These are phyloP conservation scores for Rhinolophus ferrumequinum DNA, from an alignment of 2,113 vertebrate species.

Conservation along the genomic window DNA sequence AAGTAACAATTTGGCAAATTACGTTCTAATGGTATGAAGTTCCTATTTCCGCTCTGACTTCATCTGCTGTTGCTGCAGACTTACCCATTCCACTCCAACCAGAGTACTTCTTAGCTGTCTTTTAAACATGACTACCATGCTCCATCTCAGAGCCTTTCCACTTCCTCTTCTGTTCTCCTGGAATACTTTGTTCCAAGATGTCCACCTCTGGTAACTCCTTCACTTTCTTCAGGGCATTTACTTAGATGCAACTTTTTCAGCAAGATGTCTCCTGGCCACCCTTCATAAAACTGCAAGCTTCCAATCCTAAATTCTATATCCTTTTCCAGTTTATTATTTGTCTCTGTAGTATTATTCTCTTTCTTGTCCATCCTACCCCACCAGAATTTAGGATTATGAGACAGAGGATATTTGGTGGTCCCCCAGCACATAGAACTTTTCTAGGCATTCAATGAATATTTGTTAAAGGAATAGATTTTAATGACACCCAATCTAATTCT, in stretches of 20 bases:
- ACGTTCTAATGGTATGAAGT: not conserved
- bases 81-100: not conserved
- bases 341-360: not conserved
- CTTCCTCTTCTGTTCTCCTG: not conserved
- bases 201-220: not conserved
- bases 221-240: not conserved
- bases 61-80: not conserved
- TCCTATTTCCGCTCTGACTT: not conserved
- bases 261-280: not conserved
- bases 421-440: not conserved
- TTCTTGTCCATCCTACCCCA: not conserved
- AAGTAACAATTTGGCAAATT: not conserved
- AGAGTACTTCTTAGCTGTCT: not conserved
- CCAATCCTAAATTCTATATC: not conserved
- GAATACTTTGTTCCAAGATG: not conserved
- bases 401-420: not conserved
- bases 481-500: not conserved
- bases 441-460: not conserved
- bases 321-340: not conserved
- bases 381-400: not conserved
- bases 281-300: not conserved
- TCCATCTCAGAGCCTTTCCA: not conserved
- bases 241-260: not conserved
- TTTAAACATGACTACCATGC: not conserved
- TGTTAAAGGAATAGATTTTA: not conserved